Percentiles rank a stretch among this genome's conserved stretches.
These are phyloP conservation scores for Endotricha flammealis DNA, from an alignment of 2,888 invertebrate species.

Conservation along the genomic window DNA sequence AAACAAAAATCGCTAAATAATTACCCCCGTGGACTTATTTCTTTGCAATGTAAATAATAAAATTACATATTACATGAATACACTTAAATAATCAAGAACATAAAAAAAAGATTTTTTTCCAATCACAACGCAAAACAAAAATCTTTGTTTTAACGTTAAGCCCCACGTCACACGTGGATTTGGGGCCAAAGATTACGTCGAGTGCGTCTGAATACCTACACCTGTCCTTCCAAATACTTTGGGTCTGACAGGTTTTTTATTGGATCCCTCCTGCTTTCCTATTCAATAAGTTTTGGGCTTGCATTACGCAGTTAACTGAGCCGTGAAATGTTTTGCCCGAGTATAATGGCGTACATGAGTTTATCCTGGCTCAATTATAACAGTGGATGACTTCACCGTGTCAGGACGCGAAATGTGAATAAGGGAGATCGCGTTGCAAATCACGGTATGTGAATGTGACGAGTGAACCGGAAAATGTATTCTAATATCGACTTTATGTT, in stretches of 20 bases:
- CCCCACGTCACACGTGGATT: slow-evolving; percentile 13
- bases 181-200: slow-evolving; percentile 16
- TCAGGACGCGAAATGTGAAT: slow-evolving; percentile 3
- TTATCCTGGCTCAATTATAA: slow-evolving; percentile 36
- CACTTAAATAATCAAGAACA: no score
- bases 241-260: slow-evolving; percentile 71
- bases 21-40: no score
- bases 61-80: no score
- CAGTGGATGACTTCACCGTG: slow-evolving; percentile 12
- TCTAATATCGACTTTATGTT: no score
- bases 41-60: no score
- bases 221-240: slow-evolving; percentile 51
- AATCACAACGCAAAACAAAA: slow-evolving; percentile 1
- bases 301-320: slow-evolving; percentile 55
- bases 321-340: slow-evolving; percentile 54
- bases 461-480: not conserved
- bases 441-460: not conserved
- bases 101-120: no score
- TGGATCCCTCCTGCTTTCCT: slow-evolving; percentile 63
- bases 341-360: slow-evolving; percentile 34
- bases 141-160: slow-evolving; percentile 16
- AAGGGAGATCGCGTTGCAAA: not conserved
- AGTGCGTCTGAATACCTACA: slow-evolving; percentile 20
- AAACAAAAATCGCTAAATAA: no score
- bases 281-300: slow-evolving; percentile 67